phyloP scores from a whole-genome alignment of 2,113 vertebrate genomes.

The Emydura subglobosa region DNA sequence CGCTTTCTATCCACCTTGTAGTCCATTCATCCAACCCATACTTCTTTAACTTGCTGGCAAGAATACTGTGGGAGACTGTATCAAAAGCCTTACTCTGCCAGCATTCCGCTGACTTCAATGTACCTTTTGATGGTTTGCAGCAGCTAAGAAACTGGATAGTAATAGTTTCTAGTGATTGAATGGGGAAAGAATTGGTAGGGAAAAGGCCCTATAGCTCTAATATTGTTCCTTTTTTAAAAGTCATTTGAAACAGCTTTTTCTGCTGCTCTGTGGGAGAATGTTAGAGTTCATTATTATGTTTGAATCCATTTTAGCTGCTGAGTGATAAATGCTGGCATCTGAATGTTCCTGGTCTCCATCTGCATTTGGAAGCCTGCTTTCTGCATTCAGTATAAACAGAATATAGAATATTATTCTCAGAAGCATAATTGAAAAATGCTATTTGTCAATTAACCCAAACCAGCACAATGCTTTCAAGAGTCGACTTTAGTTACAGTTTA shows the following conservation, averaged over 20 bases:
- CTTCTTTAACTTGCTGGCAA: too few relatives aligned
- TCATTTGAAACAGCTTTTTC: conserved; percentile 41
- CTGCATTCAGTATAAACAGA: not conserved
- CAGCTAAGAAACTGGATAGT: not conserved
- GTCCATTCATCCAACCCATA: too few relatives aligned
- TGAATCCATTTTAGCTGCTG: conserved; percentile 21
- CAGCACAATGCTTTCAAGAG: not conserved
- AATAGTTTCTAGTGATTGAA: not conserved
- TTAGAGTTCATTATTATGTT: conserved; percentile 25
- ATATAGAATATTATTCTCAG: not conserved
- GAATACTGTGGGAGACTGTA: too few relatives aligned
- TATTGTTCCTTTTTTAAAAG: not conserved
- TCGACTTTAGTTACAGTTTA: not conserved
- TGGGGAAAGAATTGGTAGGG: not conserved
- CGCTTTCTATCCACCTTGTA: too few relatives aligned
- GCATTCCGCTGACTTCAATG: not conserved
- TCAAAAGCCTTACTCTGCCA: not conserved
- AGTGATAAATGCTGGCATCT: not conserved
- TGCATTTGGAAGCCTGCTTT: not conserved
- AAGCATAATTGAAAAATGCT: not conserved
- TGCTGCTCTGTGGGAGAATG: not conserved
- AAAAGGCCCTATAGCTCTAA: not conserved
- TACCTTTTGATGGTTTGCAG: not conserved
- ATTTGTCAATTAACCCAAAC: not conserved
- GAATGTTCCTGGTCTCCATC: not conserved